Evolutionary conservation across 1,140 invertebrate genomes (phyloP).

Genomic region (Caenorhabditis inopinata): DNA sequence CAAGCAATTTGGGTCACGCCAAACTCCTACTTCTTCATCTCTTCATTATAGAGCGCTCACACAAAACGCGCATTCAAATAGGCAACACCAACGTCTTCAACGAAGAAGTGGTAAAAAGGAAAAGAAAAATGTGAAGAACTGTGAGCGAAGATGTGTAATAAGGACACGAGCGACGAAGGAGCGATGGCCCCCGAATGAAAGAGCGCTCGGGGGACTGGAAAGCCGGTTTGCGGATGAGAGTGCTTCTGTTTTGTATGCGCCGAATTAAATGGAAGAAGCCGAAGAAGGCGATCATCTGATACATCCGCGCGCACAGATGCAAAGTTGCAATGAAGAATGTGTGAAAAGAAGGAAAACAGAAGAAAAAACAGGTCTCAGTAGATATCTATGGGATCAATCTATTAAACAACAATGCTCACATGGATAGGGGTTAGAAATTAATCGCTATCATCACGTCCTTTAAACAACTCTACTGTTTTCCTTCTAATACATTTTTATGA

Average conservation of each 20-base stretch:
- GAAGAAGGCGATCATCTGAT: slow-evolving; percentile 28
- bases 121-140: slow-evolving; percentile 15
- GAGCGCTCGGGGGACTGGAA: background rate
- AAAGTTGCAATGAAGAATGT: slow-evolving; percentile 12
- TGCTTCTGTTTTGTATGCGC: slow-evolving; percentile 22
- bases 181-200: slow-evolving; percentile 1
- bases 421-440: too few relatives aligned
- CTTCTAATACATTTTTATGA: too few relatives aligned
- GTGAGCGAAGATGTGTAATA: slow-evolving; percentile 22
- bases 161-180: slow-evolving; percentile 13
- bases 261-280: slow-evolving; percentile 5
- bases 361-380: background rate
- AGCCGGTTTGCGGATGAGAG: slow-evolving; percentile 31
- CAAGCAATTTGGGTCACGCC: slow-evolving; percentile 22
- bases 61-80: slow-evolving; percentile 19
- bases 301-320: background rate
- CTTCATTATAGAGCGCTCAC: slow-evolving; percentile 1
- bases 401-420: background rate
- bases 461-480: too few relatives aligned
- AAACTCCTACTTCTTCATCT: background rate
- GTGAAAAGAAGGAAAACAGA: background rate
- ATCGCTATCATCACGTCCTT: too few relatives aligned
- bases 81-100: background rate
- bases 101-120: background rate
- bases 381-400: background rate